A percentile compares a stretch with the other conserved stretches of the same genome.
Evolutionary conservation across 2,888 invertebrate species (phyloP).

Genomic region (Andricus quercusramuli): DNA sequence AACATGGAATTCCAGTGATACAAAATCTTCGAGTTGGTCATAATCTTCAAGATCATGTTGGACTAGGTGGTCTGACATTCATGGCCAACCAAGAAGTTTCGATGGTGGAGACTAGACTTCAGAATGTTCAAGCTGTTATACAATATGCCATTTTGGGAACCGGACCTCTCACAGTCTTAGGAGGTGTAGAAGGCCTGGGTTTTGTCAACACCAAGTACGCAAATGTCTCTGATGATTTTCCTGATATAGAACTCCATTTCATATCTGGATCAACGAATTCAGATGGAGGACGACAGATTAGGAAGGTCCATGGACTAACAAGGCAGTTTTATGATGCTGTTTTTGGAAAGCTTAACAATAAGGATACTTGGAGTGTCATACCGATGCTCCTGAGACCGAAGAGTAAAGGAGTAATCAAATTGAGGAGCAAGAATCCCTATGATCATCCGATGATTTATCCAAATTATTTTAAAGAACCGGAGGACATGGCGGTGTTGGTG

Average conservation of each 20-base stretch:
- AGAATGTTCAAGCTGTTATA: slow-evolving; percentile 89
- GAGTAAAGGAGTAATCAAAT: slow-evolving; percentile 89
- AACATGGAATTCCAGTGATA: slow-evolving; percentile 87
- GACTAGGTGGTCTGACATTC: slow-evolving; percentile 91
- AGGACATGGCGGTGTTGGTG: slow-evolving; percentile 88
- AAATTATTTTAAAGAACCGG: slow-evolving; percentile 91
- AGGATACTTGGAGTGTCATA: slow-evolving; percentile 91
- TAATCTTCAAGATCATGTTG: slow-evolving; percentile 94
- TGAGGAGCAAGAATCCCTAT: slow-evolving; percentile 91
- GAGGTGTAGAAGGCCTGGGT: slow-evolving; percentile 93
- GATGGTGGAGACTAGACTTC: slow-evolving; percentile 88
- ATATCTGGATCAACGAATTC: slow-evolving; percentile 92
- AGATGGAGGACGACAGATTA: slow-evolving; percentile 90
- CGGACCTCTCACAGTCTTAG: slow-evolving; percentile 91
- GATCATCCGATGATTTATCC: slow-evolving; percentile 95
- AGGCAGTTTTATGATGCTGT: slow-evolving; percentile 87
- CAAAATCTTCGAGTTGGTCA: slow-evolving; percentile 91
- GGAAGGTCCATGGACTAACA: slow-evolving; percentile 88
- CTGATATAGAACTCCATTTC: slow-evolving; percentile 94
- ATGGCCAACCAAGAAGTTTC: slow-evolving; percentile 89
- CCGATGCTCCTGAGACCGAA: slow-evolving; percentile 91
- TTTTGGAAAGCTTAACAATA: slow-evolving; percentile 87
- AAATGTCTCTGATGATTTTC: slow-evolving; percentile 89
- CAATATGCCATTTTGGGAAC: slow-evolving; percentile 91
- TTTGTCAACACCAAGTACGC: slow-evolving; percentile 93